A percentile compares a stretch with the other conserved stretches of the same genome.
These are phyloP conservation scores for Tetrapedia diversipes DNA, from an alignment of 2,888 invertebrate genomes.

Conservation along the genomic window DNA sequence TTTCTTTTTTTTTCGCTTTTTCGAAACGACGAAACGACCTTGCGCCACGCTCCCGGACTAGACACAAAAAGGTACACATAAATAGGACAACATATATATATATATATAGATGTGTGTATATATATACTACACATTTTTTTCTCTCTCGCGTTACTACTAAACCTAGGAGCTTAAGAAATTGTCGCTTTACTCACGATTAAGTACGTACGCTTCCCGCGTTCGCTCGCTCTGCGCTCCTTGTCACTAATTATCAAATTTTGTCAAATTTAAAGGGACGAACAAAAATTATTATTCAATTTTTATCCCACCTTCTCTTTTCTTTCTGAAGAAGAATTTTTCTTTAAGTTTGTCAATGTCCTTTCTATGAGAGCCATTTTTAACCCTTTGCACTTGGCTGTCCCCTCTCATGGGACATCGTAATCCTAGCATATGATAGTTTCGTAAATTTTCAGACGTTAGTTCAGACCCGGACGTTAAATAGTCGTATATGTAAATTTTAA, in stretches of 20 bases:
- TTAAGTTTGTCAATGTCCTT: too few relatives aligned
- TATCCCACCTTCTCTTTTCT: not conserved
- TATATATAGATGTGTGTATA: constrained; percentile 20
- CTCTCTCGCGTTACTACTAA: constrained; percentile 36
- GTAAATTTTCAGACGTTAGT: too few relatives aligned
- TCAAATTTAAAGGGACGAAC: not conserved
- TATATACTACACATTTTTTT: constrained; percentile 41
- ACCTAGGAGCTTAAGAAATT: constrained; percentile 57
- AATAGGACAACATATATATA: constrained; percentile 74
- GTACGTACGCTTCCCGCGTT: constrained; percentile 41
- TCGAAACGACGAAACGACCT: constrained; percentile 44
- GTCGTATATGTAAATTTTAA: too few relatives aligned
- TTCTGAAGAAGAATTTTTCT: too few relatives aligned
- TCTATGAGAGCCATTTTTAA: too few relatives aligned
- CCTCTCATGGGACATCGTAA: too few relatives aligned
- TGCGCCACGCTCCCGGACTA: constrained; percentile 77
- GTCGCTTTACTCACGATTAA: constrained; percentile 56
- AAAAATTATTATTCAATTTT: not conserved
- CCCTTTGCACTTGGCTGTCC: too few relatives aligned
- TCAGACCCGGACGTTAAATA: too few relatives aligned
- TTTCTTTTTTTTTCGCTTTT: constrained; percentile 9
- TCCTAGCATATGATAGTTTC: too few relatives aligned
- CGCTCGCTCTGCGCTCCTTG: constrained; percentile 20
- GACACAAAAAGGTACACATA: constrained; percentile 82
- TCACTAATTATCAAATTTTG: not conserved